Evolutionary conservation across 1,140 invertebrate species (phyloP).

Genomic region (Cydia splendana): DNA sequence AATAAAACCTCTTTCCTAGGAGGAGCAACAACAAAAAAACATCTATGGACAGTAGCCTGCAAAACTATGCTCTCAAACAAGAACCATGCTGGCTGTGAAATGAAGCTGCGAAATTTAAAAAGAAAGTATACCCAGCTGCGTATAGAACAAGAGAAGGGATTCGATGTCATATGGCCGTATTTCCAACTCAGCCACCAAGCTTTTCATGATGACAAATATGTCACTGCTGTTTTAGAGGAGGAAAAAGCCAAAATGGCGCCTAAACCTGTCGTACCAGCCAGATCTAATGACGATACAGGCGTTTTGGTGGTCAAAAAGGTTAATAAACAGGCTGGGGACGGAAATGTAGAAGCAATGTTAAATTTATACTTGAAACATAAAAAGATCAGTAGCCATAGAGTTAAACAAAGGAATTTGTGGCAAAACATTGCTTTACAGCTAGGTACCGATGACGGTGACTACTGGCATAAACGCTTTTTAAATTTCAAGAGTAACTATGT

Average conservation of each 20-base stretch:
- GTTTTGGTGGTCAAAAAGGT: conserved; percentile 53
- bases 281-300: conserved; percentile 41
- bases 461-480: conserved; percentile 71
- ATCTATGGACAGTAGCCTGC: conserved; percentile 68
- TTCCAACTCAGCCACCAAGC: conserved; percentile 62
- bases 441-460: conserved; percentile 60
- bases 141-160: conserved; percentile 48
- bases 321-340: conserved; percentile 41
- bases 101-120: conserved; percentile 57
- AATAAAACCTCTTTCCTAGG: conserved; percentile 64
- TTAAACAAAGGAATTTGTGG: conserved; percentile 55
- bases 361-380: conserved; percentile 66
- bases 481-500: conserved; percentile 73
- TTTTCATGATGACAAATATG: conserved; percentile 56
- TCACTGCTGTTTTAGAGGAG: conserved; percentile 41
- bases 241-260: conserved; percentile 33
- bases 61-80: conserved; percentile 65
- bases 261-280: conserved; percentile 40
- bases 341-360: conserved; percentile 64
- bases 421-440: conserved; percentile 63
- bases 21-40: conserved; percentile 56
- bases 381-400: conserved; percentile 48
- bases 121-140: conserved; percentile 52
- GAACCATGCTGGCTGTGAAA: conserved; percentile 56
- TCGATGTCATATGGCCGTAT: conserved; percentile 47